These are phyloP conservation scores for Hermaeophaga mercurialis DNA, from an alignment of 2,888 invertebrate species.

Conservation along the genomic window DNA sequence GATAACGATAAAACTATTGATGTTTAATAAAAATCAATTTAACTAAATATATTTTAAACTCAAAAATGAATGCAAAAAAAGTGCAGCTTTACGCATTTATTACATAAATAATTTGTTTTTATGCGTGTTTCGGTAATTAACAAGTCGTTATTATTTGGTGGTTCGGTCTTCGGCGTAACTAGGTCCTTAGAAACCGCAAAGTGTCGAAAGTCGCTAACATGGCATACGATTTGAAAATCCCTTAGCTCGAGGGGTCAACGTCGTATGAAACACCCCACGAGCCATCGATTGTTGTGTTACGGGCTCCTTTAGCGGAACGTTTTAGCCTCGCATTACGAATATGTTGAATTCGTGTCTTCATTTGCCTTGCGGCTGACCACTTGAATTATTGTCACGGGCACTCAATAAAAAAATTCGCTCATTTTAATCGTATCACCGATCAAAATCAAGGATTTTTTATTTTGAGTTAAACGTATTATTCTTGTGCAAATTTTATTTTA, in stretches of 20 bases:
- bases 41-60: too few relatives aligned
- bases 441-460: neutral
- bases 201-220: conserved; percentile 10
- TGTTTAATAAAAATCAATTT: too few relatives aligned
- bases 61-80: too few relatives aligned
- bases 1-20: too few relatives aligned
- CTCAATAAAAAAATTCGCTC: neutral
- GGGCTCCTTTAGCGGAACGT: conserved; percentile 38
- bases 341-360: conserved; percentile 14
- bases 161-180: too few relatives aligned
- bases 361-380: conserved; percentile 19
- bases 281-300: conserved; percentile 43
- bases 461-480: neutral
- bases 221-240: conserved; percentile 24
- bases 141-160: too few relatives aligned
- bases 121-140: too few relatives aligned
- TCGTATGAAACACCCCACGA: conserved; percentile 34
- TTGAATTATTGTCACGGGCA: neutral
- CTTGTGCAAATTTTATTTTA: neutral
- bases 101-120: too few relatives aligned
- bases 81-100: too few relatives aligned
- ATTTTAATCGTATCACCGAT: neutral
- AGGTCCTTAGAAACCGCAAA: conserved; percentile 21
- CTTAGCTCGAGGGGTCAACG: conserved; percentile 37
- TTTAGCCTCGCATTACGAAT: conserved; percentile 1